Evolutionary conservation across 2,797 vertebrate species (phyloP), one percentile per base, ranked within the genome.

Genomic region (Sorex maritimensis): DNA sequence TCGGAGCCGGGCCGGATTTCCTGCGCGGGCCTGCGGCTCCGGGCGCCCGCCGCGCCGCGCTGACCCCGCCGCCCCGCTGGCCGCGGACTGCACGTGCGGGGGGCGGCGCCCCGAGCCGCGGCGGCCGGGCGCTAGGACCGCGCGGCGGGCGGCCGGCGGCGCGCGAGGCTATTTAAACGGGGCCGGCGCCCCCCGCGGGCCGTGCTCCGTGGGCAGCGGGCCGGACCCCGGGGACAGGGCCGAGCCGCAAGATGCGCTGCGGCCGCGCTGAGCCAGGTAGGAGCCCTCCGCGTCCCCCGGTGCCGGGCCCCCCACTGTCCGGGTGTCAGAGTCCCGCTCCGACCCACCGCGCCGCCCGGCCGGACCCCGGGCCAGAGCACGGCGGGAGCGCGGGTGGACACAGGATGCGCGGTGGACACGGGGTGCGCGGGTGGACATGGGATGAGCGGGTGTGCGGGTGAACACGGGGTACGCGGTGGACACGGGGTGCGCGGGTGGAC

Each of bases 221-320:
- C 77, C 73, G 52, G 82, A 84, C 90, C 90, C 82, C 30, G 30
- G 86, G 90, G 21, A 41, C 81, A 74, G 63, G 65, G 28, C 41
- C 67, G 58, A 46, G 58, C 58, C 17, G 92, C 96, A 97, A 93
- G 83, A 97, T 97, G 97, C 65, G 78, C 96, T 46, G 49, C 73
- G 87, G 90, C 92, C 65, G 95, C 96, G 92, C 94, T 97, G 96
- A 97, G 94, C 94, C 97, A 98, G 98, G 98, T 98, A 98, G 97
- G 97, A 72, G 91, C 21, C 21, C 17, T 34, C 34, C 34, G 10
- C 26, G 65, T 2, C 11, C 65, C 65, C 24, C 65, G 4, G 26
- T 4, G 26, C 65, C 61, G 24, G 19, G 61, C 21, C 61, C 21
- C 21, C 21, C 61, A 9, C 61, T 44, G 41, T 44, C 41, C 41